Percentiles rank a stretch among this genome's conserved stretches.
Conservation (phyloP, 2,888 invertebrate genomes). For the Odiellus spinosus region DNA sequence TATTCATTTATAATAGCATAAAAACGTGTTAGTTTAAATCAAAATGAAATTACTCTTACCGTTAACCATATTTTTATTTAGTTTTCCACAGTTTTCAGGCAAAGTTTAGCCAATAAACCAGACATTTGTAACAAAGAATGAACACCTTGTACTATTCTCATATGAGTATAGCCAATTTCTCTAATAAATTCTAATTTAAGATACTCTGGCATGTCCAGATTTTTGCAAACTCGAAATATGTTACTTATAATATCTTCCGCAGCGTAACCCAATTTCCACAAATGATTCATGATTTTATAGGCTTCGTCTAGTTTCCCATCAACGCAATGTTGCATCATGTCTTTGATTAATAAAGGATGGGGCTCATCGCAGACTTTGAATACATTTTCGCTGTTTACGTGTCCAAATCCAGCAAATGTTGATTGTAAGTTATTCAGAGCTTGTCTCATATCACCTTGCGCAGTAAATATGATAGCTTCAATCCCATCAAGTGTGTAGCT, state of each 20-base stretch:
- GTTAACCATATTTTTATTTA: too few species aligned
- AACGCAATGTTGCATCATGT: conserved; percentile 72
- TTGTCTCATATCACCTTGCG: conserved; percentile 97
- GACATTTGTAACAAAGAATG: conserved; percentile 76
- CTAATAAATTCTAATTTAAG: conserved; percentile 69
- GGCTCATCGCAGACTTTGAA: conserved; percentile 97
- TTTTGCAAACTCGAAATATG: conserved; percentile 84
- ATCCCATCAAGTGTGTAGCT: conserved; percentile 80
- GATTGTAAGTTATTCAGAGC: conserved; percentile 94
- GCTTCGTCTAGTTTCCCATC: conserved; percentile 64
- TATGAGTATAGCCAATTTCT: conserved; percentile 81
- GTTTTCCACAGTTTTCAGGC: conserved; percentile 29
- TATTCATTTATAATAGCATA: too few species aligned
- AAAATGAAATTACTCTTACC: too few species aligned
- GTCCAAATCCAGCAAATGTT: conserved; percentile 76
- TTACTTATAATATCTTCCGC: conserved; percentile 92
- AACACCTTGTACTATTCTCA: conserved; percentile 77
- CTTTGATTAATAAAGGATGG: conserved; percentile 79
- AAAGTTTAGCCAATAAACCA: conserved; percentile 67
- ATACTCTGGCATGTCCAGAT: conserved; percentile 55
- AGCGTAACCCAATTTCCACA: conserved; percentile 89
- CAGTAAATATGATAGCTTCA: conserved; percentile 91
- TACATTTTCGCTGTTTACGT: conserved; percentile 82
- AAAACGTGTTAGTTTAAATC: too few species aligned
- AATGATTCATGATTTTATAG: conserved; percentile 67